Evolutionary conservation across 2,888 invertebrate genomes (phyloP).

Genomic region (Choristoneura rosaceana): DNA sequence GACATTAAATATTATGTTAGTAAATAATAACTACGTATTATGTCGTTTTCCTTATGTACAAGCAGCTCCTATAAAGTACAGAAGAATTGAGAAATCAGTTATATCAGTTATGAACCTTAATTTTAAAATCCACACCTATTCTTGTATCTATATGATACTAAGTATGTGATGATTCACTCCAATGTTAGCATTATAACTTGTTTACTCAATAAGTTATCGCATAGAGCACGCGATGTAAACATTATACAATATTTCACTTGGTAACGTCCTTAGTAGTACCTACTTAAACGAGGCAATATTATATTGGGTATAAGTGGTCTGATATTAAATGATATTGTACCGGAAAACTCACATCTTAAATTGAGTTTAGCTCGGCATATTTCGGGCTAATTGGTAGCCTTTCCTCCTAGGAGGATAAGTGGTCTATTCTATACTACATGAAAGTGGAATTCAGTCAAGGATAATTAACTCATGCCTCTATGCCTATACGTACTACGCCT

Average conservation of each 20-base stretch:
- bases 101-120: not conserved
- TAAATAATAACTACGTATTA: too few species aligned
- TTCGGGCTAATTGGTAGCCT: too few species aligned
- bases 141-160: not conserved
- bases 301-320: too few species aligned
- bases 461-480: not conserved
- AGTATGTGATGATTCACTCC: conserved; percentile 2
- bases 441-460: not conserved
- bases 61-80: not conserved
- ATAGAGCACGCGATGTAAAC: conserved; percentile 15
- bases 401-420: not conserved
- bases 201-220: conserved; percentile 22
- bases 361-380: too few species aligned
- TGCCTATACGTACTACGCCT: not conserved
- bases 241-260: not conserved
- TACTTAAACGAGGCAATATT: too few species aligned
- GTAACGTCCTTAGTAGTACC: not conserved
- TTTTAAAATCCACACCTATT: not conserved
- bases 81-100: too few species aligned
- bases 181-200: conserved; percentile 18
- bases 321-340: too few species aligned
- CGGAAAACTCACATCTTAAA: too few species aligned
- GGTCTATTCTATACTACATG: not conserved
- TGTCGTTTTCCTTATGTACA: too few species aligned
- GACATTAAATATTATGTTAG: too few species aligned